A percentile compares a stretch with the other conserved stretches of the same genome.
Evolutionary conservation across 1,140 invertebrate species (phyloP).

Genomic region (Nomia melanderi): DNA sequence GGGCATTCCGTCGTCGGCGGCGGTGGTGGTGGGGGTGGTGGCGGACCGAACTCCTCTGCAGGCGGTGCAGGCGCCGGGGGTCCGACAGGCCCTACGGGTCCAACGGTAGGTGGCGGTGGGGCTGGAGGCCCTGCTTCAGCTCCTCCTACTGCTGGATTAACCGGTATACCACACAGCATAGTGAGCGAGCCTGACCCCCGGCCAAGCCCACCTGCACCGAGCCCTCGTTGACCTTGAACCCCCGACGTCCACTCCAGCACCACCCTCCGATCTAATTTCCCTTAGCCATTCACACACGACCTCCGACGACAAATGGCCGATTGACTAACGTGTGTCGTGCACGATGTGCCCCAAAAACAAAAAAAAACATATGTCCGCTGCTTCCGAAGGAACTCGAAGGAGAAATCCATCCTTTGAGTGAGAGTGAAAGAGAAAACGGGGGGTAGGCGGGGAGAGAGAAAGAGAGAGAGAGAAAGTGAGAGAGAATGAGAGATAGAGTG

Average conservation of each 20-base stretch:
- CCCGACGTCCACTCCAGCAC: slow-evolving; percentile 59
- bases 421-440: slow-evolving; percentile 42
- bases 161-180: slow-evolving; percentile 80
- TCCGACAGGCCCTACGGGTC: slow-evolving; percentile 68
- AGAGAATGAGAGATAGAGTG: background rate
- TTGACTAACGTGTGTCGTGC: slow-evolving; percentile 55
- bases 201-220: slow-evolving; percentile 79
- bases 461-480: slow-evolving; percentile 17
- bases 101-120: slow-evolving; percentile 66
- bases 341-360: slow-evolving; percentile 48
- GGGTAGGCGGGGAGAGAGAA: slow-evolving; percentile 34
- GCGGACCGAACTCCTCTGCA: slow-evolving; percentile 72
- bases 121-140: slow-evolving; percentile 69
- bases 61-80: slow-evolving; percentile 73
- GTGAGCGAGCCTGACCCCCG: slow-evolving; percentile 80
- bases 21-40: slow-evolving; percentile 72
- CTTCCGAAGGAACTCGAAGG: slow-evolving; percentile 70
- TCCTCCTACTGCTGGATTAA: slow-evolving; percentile 74
- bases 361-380: slow-evolving; percentile 73
- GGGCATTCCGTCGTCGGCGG: slow-evolving; percentile 78
- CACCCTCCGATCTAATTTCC: slow-evolving; percentile 69
- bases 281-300: slow-evolving; percentile 68
- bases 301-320: slow-evolving; percentile 62
- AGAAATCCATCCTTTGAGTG: slow-evolving; percentile 59
- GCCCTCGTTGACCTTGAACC: slow-evolving; percentile 80